These are phyloP conservation scores for Saccopteryx leptura DNA, from an alignment of 2,113 vertebrate genomes.

Conservation along the genomic window DNA sequence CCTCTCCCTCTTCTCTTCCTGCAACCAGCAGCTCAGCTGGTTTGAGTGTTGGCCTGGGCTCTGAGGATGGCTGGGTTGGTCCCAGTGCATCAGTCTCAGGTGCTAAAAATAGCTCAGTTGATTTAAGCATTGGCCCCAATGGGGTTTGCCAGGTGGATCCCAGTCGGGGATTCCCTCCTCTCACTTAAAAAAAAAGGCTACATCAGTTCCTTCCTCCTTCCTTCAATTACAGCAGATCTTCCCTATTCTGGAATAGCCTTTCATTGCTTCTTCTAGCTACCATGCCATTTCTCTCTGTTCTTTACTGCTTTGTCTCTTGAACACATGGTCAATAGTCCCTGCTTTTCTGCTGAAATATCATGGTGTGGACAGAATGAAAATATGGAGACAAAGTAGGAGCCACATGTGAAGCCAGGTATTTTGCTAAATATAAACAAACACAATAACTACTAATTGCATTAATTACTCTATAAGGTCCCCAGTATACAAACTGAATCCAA, in stretches of 20 bases:
- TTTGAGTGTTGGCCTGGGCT: too few relatives aligned
- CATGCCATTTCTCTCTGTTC: conserved; percentile 26
- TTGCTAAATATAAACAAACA: conserved; percentile 45
- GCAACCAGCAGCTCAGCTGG: too few relatives aligned
- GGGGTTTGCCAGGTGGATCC: too few relatives aligned
- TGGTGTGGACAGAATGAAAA: not conserved
- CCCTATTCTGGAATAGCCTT: not conserved
- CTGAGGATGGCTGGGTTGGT: too few relatives aligned
- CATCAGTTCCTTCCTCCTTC: not conserved
- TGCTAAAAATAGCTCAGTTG: too few relatives aligned
- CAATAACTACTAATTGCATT: conserved; percentile 50
- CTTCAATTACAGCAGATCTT: not conserved
- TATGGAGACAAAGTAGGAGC: conserved; percentile 13
- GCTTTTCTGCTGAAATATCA: conserved; percentile 21
- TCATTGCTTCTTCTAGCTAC: not conserved
- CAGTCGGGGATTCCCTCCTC: too few relatives aligned
- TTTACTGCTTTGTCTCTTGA: not conserved
- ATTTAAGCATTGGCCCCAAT: too few relatives aligned
- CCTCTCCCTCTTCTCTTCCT: too few relatives aligned
- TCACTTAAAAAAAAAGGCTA: too few relatives aligned
- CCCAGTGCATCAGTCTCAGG: too few relatives aligned
- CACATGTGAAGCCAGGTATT: not conserved
- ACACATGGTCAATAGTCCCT: not conserved
- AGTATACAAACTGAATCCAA: conserved; percentile 17
- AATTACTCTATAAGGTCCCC: not conserved